Evolutionary conservation across 2,113 vertebrate species (phyloP).

Genomic region (Heterotilapia buettikoferi): DNA sequence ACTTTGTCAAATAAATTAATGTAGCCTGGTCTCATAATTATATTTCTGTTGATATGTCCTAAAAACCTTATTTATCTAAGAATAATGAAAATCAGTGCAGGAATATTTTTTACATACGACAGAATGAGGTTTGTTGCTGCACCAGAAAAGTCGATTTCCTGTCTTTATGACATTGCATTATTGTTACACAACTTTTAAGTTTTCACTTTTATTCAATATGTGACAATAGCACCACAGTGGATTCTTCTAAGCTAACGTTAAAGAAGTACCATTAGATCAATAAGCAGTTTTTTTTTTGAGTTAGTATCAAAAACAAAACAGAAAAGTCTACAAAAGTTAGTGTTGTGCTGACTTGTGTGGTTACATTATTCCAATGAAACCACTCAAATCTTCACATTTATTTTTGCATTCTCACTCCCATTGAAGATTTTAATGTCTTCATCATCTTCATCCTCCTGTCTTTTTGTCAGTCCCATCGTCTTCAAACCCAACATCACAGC

Average conservation of each 20-base stretch:
- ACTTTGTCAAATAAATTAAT: not conserved
- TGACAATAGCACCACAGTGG: not conserved
- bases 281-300: not conserved
- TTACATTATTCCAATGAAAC: not conserved
- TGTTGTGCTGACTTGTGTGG: not conserved
- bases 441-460: not conserved
- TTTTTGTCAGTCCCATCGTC: not conserved
- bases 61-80: not conserved
- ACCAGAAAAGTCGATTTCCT: not conserved
- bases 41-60: not conserved
- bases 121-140: not conserved
- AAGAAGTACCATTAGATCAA: not conserved
- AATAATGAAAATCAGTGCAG: not conserved
- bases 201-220: not conserved
- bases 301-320: not conserved
- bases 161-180: not conserved
- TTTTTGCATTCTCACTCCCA: not conserved
- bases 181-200: not conserved
- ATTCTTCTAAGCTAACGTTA: not conserved
- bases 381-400: not conserved
- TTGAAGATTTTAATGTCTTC: not conserved
- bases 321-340: not conserved
- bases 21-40: not conserved
- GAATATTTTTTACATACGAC: not conserved
- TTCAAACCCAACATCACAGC: not conserved